Evolutionary conservation across 2,797 vertebrate genomes (phyloP), one percentile per base, ranked within the genome.

Genomic region (Sternarchorhynchus goeldii): DNA sequence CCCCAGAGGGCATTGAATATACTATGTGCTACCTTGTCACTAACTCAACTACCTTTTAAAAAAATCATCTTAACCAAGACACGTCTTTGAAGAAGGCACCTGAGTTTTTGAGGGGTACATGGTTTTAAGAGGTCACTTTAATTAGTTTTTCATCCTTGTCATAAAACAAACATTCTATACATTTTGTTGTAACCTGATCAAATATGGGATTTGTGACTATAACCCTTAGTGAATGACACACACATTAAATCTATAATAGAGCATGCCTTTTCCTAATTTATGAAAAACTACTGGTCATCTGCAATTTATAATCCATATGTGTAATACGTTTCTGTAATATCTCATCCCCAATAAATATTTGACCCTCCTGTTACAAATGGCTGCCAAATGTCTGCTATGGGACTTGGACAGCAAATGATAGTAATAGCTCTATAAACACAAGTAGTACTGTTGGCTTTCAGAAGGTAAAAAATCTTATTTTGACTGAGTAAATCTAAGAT

Each of bases 391-490:
- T 1, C 77, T 77, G 79, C 60, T 62, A 8, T 57, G 74, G 77
- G 73, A 80, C 82, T 82, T 75, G 50, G 59, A 78, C 84, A 84
- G 73, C 77, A 21, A 81, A 34, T 81, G 80, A 73, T 82, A 36
- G 78, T 84, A 84, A 80, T 63, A 77, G 70, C 58, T 31, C 25
- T 21, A n/a, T 36, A 66, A 82, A 79, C 56, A 56, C 68, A 65
- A 45, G 68, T 14, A 70, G 65, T 20, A 34, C 29, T 20, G 69
- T 12, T 76, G 59, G 14, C 65, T 55, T 56, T 57, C 17, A 45
- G 32, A 55, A 55, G 65, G 57, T 25, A 68, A 53, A 29, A 25
- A 68, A 50, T 31, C 66, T 41, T 53, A 17, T 25, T 17, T 41
- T 29, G 66, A 68, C n/a, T 69, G 66, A 69, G 66, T 5, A 41